Percentiles rank a stretch among this genome's conserved stretches.
Evolutionary conservation across 2,797 vertebrate species (phyloP).

Genomic region (Pseudochromis fuscus): DNA sequence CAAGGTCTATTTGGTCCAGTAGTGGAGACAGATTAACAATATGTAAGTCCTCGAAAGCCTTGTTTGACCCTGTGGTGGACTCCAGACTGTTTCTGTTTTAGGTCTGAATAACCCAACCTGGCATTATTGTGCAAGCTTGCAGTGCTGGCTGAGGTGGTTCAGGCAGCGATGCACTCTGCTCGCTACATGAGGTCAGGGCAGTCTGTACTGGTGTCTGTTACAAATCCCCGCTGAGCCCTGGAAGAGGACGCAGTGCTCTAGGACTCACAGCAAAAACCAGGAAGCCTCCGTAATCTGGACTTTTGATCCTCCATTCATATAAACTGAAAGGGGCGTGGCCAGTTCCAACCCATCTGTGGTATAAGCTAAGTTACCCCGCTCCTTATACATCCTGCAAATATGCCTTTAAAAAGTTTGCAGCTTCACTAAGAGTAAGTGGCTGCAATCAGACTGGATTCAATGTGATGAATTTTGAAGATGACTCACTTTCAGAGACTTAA

Average conservation of each 20-base stretch:
- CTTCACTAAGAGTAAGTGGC: background rate
- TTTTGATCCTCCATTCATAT: conserved; percentile 29
- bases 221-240: conserved; percentile 71
- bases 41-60: background rate
- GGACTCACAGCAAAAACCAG: conserved; percentile 43
- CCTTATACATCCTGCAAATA: too few relatives aligned
- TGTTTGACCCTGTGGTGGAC: background rate
- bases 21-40: background rate
- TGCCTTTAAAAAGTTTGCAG: background rate
- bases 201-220: conserved; percentile 51
- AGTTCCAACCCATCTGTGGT: conserved; percentile 3
- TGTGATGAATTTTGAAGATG: too few relatives aligned
- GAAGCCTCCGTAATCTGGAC: conserved; percentile 44
- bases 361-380: too few relatives aligned
- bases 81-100: background rate
- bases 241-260: conserved; percentile 31
- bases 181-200: conserved; percentile 61
- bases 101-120: background rate
- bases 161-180: conserved; percentile 37
- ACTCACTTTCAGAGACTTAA: too few relatives aligned
- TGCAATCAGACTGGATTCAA: background rate
- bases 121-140: conserved; percentile 14
- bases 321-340: conserved; percentile 30
- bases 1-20: background rate
- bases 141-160: conserved; percentile 26